phyloP scores from a whole-genome alignment of 2,888 invertebrate genomes.

The Sepiola atlantica region DNA sequence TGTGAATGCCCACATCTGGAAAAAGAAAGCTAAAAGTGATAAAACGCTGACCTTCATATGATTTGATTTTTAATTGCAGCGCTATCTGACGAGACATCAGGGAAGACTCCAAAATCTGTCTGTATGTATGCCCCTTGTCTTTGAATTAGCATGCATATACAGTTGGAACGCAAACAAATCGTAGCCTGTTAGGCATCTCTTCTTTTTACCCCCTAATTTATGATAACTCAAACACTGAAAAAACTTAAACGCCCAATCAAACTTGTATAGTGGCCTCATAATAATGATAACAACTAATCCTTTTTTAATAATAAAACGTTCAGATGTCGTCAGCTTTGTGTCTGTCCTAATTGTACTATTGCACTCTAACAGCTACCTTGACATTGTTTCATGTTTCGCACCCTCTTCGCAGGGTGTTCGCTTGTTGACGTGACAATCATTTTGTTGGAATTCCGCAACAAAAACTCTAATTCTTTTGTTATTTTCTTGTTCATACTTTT shows the following conservation, averaged over 20 bases:
- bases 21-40: background rate
- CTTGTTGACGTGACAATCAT: background rate
- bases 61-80: slow-evolving; percentile 32
- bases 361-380: slow-evolving; percentile 9
- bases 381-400: background rate
- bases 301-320: background rate
- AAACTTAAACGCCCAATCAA: background rate
- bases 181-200: background rate
- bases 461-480: background rate
- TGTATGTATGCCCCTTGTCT: background rate
- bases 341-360: background rate
- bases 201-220: background rate
- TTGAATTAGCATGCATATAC: slow-evolving; percentile 32
- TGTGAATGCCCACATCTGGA: slow-evolving; percentile 18
- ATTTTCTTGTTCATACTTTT: background rate
- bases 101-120: slow-evolving; percentile 8
- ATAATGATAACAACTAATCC: slow-evolving; percentile 8
- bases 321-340: background rate
- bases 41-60: background rate
- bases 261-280: slow-evolving; percentile 8
- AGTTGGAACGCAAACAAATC: slow-evolving; percentile 6
- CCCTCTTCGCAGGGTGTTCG: background rate
- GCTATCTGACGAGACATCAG: background rate
- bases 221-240: slow-evolving; percentile 10
- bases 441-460: background rate